phyloP scores from a whole-genome alignment of 1,140 invertebrate genomes.

The Belonocnema kinseyi region DNA sequence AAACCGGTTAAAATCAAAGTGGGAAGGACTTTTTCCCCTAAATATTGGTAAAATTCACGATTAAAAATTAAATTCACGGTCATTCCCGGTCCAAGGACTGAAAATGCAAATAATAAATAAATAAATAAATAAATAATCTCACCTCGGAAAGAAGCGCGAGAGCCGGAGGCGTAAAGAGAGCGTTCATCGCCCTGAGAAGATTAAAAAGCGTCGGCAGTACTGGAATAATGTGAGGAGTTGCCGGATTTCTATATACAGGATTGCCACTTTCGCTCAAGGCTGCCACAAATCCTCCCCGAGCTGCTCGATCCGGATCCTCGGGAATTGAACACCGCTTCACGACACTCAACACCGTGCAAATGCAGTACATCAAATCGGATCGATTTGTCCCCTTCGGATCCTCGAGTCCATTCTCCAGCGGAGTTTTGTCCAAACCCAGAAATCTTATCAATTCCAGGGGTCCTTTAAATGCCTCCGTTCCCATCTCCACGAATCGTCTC shows the following conservation, averaged over 20 bases:
- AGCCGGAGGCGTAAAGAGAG: constrained; percentile 84
- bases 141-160: constrained; percentile 78
- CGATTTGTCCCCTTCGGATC: constrained; percentile 79
- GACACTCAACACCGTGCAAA: constrained; percentile 87
- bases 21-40: too few relatives aligned
- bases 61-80: too few relatives aligned
- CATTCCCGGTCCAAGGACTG: too few relatives aligned
- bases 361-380: constrained; percentile 80
- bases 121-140: constrained; percentile 39
- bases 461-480: constrained; percentile 77
- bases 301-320: constrained; percentile 85
- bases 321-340: constrained; percentile 91
- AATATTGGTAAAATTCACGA: too few relatives aligned
- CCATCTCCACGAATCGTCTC: constrained; percentile 79
- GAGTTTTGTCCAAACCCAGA: constrained; percentile 84
- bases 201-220: constrained; percentile 86
- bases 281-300: constrained; percentile 87
- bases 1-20: too few relatives aligned
- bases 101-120: too few relatives aligned
- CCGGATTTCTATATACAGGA: constrained; percentile 89
- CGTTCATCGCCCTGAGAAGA: constrained; percentile 86
- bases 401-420: constrained; percentile 79
- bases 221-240: constrained; percentile 86
- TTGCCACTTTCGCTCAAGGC: constrained; percentile 85
- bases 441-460: constrained; percentile 84